Percentiles rank a stretch among this genome's conserved stretches.
Evolutionary conservation across 2,888 invertebrate genomes (phyloP).

Genomic region (Unio pictorum): DNA sequence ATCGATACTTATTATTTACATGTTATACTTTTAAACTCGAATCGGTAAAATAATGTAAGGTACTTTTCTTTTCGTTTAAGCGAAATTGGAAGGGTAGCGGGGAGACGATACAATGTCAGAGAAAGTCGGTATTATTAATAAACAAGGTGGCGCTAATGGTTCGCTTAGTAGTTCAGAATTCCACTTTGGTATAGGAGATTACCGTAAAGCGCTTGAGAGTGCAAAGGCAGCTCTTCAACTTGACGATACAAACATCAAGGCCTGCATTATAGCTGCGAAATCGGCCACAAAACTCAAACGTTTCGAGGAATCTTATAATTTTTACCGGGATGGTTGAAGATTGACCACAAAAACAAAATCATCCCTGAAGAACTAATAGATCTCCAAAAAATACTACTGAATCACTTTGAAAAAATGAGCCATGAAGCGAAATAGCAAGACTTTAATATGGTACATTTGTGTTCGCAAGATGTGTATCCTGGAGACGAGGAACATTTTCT

Average conservation of each 20-base stretch:
- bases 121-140: too few relatives aligned
- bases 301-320: slow-evolving; percentile 50
- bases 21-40: too few relatives aligned
- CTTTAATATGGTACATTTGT: slow-evolving; percentile 55
- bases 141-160: not conserved
- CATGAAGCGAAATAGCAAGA: slow-evolving; percentile 30
- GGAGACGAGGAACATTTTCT: slow-evolving; percentile 56
- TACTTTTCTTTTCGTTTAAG: too few relatives aligned
- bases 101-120: too few relatives aligned
- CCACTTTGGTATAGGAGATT: slow-evolving; percentile 17
- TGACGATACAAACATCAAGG: slow-evolving; percentile 22
- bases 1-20: too few relatives aligned
- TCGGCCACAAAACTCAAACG: slow-evolving; percentile 39
- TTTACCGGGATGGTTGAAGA: slow-evolving; percentile 51
- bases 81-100: too few relatives aligned
- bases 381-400: slow-evolving; percentile 50
- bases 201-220: slow-evolving; percentile 36
- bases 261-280: slow-evolving; percentile 41
- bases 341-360: slow-evolving; percentile 42
- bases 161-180: slow-evolving; percentile 16
- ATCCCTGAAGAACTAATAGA: slow-evolving; percentile 45
- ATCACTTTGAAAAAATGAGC: slow-evolving; percentile 32
- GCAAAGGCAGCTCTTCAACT: slow-evolving; percentile 38
- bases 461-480: slow-evolving; percentile 57
- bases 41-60: too few relatives aligned